Evolutionary conservation across 1,140 invertebrate genomes (phyloP).

Genomic region (Nephila pilipes): DNA sequence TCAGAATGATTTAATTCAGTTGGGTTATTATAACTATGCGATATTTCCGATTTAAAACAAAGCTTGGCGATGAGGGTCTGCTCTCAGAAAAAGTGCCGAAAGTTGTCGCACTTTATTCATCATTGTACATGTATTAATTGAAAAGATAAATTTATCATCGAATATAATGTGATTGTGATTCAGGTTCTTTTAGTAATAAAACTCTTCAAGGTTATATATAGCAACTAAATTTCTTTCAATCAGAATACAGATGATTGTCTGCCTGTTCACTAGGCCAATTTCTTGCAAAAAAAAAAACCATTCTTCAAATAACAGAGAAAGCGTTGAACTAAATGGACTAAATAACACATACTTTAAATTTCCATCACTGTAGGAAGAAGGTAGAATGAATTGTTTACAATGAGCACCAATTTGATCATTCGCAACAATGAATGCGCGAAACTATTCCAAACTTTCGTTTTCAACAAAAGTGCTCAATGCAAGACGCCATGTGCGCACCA

Average conservation of each 20-base stretch:
- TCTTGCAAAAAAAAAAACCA: neutral
- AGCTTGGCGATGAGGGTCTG: neutral
- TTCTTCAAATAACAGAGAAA: neutral
- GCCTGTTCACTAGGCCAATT: neutral
- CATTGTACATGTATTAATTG: neutral
- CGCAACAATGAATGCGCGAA: neutral
- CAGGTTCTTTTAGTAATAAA: neutral
- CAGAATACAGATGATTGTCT: no score
- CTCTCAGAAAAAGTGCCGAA: no score
- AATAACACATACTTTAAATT: neutral
- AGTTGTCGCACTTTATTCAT: no score
- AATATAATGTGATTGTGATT: no score
- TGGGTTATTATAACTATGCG: no score
- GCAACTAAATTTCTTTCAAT: no score
- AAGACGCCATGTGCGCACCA: neutral
- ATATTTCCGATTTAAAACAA: no score
- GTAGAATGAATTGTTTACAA: neutral
- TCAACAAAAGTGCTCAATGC: neutral
- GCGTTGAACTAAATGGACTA: neutral
- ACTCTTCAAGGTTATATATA: neutral
- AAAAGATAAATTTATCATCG: neutral
- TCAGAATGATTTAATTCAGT: no score
- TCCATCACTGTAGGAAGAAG: neutral
- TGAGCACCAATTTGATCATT: conserved; percentile 1
- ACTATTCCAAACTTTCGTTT: conserved; percentile 70